A percentile compares a stretch with the other conserved stretches of the same genome.
Evolutionary conservation across 1,140 invertebrate genomes (phyloP).

Genomic region (Glossosoma conforme): DNA sequence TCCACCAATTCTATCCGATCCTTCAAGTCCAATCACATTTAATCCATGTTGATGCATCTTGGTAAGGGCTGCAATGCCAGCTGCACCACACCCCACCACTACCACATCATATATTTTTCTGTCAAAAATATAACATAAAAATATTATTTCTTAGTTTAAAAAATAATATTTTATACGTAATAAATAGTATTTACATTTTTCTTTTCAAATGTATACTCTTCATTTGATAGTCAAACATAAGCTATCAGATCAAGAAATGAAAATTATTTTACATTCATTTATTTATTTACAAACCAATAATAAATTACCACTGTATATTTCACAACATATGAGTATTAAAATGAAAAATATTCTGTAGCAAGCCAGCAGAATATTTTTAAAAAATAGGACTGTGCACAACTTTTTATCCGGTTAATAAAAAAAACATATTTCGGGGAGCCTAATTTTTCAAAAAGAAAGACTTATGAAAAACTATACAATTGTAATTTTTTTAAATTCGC

Average conservation of each 20-base stretch:
- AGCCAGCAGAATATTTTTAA: too few species aligned
- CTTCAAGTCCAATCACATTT: slow-evolving; percentile 55
- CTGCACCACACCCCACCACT: slow-evolving; percentile 57
- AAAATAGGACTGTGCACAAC: too few species aligned
- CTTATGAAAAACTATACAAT: too few species aligned
- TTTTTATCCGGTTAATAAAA: too few species aligned
- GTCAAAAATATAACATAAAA: too few species aligned
- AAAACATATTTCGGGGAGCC: too few species aligned
- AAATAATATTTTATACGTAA: background rate
- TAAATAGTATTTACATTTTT: background rate
- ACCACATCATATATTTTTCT: slow-evolving; percentile 41
- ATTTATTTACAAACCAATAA: background rate
- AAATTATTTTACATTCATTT: background rate
- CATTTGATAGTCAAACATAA: background rate
- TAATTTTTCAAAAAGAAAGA: too few species aligned
- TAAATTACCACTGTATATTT: background rate
- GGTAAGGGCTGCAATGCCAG: slow-evolving; percentile 55
- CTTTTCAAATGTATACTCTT: background rate
- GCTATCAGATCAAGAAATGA: background rate
- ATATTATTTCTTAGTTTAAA: background rate
- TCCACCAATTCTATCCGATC: slow-evolving; percentile 55
- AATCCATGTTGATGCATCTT: slow-evolving; percentile 48
- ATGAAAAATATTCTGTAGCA: too few species aligned
- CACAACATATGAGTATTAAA: background rate
- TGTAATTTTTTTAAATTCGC: too few species aligned